Evolutionary conservation across 2,797 vertebrate genomes (phyloP), one percentile per base, ranked within the genome.

Genomic region (Takifugu rubripes): DNA sequence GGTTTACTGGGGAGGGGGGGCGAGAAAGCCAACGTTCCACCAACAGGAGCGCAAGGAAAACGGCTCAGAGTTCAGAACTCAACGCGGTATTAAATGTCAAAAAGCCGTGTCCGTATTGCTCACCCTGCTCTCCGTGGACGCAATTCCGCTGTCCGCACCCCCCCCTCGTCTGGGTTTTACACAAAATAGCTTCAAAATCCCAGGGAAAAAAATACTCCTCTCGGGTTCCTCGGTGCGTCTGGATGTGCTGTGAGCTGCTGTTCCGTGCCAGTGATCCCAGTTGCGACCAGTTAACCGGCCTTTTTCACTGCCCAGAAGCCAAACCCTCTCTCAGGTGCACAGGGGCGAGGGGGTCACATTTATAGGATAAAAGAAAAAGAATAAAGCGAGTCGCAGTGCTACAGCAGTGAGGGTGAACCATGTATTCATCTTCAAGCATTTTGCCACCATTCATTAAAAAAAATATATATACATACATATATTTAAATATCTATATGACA

Each of bases 301-400:
- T n/a, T 81, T 65, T 80, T 83, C 87, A 88, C 85, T 88, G 86
- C 86, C 83, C 80, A 79, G 60, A 77, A 84, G 74, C 77, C 78
- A 80, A 79, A 75, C 66, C 33, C 68, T 75, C 64, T 64, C 70
- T 82, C 78, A 77, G 78, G 72, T 81, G 69, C 57, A 21, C 62
- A 2, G 53, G 56, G 59, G 56, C 54, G 60, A 40, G 36, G 36
- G 36, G 48, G 14, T 73, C 66, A 71, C 72, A 62, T 52, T 52
- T 10, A 36, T 5, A 9, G 8, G 8, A 53, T 55, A 29, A 61
- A 58, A 48, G 65, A 58, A 68, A 55, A 67, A 24, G 36, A 68
- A 46, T 24, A 62, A 14, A 40, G 12, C 52, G 56, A 44, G 63
- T 61, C 54, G 66, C 52, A 57, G 44, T 45, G 58, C 60, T 64